Base-by-base conservation (phyloP, 1,140 invertebrate species). In the Acyrthosiphon pisum region DNA sequence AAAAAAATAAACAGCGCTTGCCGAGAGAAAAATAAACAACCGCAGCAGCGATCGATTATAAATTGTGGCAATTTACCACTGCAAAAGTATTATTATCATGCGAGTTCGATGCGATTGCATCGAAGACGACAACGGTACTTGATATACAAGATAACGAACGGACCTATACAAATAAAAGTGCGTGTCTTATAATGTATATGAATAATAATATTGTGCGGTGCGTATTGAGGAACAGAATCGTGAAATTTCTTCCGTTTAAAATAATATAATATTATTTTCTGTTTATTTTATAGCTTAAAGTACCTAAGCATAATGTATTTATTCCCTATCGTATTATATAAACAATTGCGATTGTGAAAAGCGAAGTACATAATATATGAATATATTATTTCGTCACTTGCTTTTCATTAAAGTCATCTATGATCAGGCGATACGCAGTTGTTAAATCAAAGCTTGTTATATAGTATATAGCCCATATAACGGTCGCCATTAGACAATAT, bases 101-200 rank as follows among this genome's bases (percentile, higher is more conserved):
- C 26, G 30, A 14, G 37, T 84, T 44, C 30, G 30, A 41, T 48
- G 3, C 46, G 41, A 48, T 46, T 8, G 6, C 91, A 26, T 53
- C 41, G 90, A 26, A 9, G 68, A 93, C 37, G 37, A 53, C 91
- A 93, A 93, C 91, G 91, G 91, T 93, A 93, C 91, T 76, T 53
- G 91, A 93, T 50, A 46, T 68, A 53, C n/a, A 56, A 92, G 68
- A 81, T 83, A 83, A 83, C 30, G 3, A 81, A 44, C 56, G 37
- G 18, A 53, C 87, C 26, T 89, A 50, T 88, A 88, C n/a, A 88
- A 88, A 88, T 88, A 46, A 76, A 26, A 84, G 22, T 44, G 41
- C 41, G 23, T 3, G 37, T 84, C 41, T 41, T 84, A 41, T 6
- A 37, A 26, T 41, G 37, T 41, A 41, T 37, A 50, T 53, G 20